Conservation (phyloP, 1,140 invertebrate species). For the Sarcophaga bullata region DNA sequence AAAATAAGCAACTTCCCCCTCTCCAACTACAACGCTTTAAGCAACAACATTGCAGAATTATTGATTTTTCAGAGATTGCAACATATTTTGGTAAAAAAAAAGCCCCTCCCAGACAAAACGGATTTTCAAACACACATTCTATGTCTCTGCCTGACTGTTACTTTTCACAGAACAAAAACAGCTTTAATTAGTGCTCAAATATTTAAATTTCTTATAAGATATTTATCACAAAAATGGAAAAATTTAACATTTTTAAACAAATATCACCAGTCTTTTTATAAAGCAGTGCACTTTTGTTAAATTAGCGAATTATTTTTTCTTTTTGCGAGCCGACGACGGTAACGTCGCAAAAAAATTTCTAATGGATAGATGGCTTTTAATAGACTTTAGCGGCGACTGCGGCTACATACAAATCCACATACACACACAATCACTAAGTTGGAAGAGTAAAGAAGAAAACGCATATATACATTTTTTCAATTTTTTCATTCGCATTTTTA, state of each 20-base stretch:
- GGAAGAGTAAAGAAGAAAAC: neutral
- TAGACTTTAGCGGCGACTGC: constrained; percentile 5
- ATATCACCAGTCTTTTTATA: neutral
- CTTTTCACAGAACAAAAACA: no score
- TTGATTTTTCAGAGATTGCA: constrained; percentile 37
- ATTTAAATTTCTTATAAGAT: no score
- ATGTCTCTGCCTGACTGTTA: neutral
- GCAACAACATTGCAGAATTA: constrained; percentile 32
- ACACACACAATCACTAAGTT: constrained; percentile 29
- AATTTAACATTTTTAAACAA: neutral
- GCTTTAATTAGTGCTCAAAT: no score
- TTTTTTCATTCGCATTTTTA: constrained; percentile 2
- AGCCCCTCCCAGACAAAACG: constrained; percentile 27
- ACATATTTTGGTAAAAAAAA: constrained; percentile 22
- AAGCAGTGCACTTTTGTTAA: constrained; percentile 3
- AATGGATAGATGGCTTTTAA: constrained; percentile 27
- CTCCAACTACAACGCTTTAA: neutral
- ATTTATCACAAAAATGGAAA: no score
- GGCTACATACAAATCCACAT: constrained; percentile 20
- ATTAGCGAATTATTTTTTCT: constrained; percentile 1
- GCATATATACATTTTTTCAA: constrained; percentile 32
- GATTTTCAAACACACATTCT: neutral
- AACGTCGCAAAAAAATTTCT: constrained; percentile 41
- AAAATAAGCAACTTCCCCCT: constrained; percentile 7
- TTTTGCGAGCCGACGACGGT: constrained; percentile 32